These are phyloP conservation scores for Pachyrhynchus sulphureomaculatus DNA, from an alignment of 1,140 invertebrate genomes.

Conservation along the genomic window DNA sequence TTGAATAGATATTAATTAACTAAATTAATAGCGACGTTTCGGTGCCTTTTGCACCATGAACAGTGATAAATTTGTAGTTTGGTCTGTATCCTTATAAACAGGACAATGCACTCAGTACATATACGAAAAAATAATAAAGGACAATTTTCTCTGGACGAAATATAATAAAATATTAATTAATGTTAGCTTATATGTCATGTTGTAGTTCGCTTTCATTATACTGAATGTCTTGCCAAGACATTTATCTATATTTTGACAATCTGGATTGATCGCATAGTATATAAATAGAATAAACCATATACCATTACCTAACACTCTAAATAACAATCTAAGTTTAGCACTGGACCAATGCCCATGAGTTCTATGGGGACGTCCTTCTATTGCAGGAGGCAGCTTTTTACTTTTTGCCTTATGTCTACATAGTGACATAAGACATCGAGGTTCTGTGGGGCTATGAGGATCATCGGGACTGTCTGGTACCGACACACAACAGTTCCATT, in stretches of 20 bases:
- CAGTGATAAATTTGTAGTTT: background rate
- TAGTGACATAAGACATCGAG: slow-evolving; percentile 46
- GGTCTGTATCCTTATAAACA: too few species aligned
- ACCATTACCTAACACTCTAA: slow-evolving; percentile 46
- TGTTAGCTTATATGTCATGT: too few species aligned
- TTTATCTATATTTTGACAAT: background rate
- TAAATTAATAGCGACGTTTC: too few species aligned
- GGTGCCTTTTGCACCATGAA: too few species aligned
- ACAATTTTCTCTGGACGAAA: too few species aligned
- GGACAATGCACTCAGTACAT: too few species aligned
- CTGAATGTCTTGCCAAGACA: too few species aligned
- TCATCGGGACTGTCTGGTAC: slow-evolving; percentile 59
- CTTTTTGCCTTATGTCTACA: slow-evolving; percentile 46
- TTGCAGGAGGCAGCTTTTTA: slow-evolving; percentile 36
- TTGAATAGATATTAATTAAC: too few species aligned
- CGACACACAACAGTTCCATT: slow-evolving; percentile 59
- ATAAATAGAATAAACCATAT: background rate
- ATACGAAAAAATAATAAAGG: too few species aligned
- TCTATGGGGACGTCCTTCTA: slow-evolving; percentile 41
- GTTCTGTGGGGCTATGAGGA: slow-evolving; percentile 45
- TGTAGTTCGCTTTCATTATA: too few species aligned
- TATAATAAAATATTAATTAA: too few species aligned
- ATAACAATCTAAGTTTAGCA: slow-evolving; percentile 50
- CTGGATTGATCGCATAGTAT: background rate
- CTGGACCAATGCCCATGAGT: slow-evolving; percentile 50